Evolutionary conservation across 30 jellyfish, hydroid and myxozoan genomes (phyloP), one percentile per base, ranked within the genome.

Genomic region (Mastigias papua): DNA sequence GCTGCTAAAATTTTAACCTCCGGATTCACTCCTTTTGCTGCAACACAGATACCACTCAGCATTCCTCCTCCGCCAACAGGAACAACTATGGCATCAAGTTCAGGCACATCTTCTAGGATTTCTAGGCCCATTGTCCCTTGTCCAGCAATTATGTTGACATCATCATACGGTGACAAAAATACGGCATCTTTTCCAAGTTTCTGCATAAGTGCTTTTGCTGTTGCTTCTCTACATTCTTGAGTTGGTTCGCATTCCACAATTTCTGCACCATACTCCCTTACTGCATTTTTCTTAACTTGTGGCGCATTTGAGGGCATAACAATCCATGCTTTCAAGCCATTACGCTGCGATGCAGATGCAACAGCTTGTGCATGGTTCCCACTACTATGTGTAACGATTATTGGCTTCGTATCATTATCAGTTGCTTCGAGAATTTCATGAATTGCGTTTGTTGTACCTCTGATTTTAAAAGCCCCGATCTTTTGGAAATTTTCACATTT

Each of bases 291-390:
- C 82, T 91, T 91, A 17, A 85, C 90, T 19, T 48, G 73, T 1
- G 98, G 98, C 34, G 98, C 86, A 22, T 29, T 91, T 22, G 66
- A 25, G 0, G 98, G 98, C 93, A 91, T 77, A n/a, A 91, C 96
- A 22, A 91, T 57, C 23, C 33, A 27, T 0, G 92, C 93, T 15
- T 25, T 11, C 34, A 86, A 5, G 73, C 90, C 93, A 34, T 65
- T 82, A 57, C 20, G 25, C 50, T 62, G 50, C 22, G 98, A 86
- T 0, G 93, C 96, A 1, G 35, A 58, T 51, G 98, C 86, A n/a
- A 86, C 71, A 1, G 93, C 98, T 34, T 50, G 93, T 68, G 89
- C 98, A 64, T 85, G 96, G 51, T 91, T 91, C 1, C 98, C 98
- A 60, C 96, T 86, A 34, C 88, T 69, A 46, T 84, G 93, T 1